Percentiles rank a stretch among this genome's conserved stretches.
Conservation (phyloP, 2,113 vertebrate genomes). For the Alouatta palliata region DNA sequence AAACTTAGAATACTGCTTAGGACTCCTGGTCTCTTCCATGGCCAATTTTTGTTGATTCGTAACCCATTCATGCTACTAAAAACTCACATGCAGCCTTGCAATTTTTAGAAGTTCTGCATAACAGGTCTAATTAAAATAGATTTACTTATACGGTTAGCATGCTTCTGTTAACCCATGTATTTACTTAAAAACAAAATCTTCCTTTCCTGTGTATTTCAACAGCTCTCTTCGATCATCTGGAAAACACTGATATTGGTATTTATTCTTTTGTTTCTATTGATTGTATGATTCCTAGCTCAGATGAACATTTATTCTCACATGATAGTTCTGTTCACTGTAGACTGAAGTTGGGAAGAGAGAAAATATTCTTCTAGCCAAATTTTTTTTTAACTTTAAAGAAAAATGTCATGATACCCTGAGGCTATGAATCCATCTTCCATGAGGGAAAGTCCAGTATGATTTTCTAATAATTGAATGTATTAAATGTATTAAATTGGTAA, state of each 20-base stretch:
- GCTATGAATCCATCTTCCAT: background rate
- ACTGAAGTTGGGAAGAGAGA: background rate
- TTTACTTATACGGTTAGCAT: background rate
- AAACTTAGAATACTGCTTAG: background rate
- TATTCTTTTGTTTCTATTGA: background rate
- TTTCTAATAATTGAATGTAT: constrained; percentile 26
- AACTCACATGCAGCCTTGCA: background rate
- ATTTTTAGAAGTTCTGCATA: background rate
- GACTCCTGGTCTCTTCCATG: background rate
- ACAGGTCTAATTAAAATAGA: background rate
- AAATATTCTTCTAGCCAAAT: background rate
- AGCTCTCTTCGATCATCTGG: background rate
- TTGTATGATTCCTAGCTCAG: background rate
- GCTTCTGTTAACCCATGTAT: background rate
- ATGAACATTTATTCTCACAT: background rate
- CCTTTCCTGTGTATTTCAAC: background rate
- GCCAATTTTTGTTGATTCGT: background rate
- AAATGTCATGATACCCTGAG: background rate
- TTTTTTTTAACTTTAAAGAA: constrained; percentile 21
- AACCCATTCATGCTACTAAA: background rate
- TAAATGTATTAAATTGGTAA: constrained; percentile 12
- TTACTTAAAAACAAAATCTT: background rate
- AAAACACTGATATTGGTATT: background rate
- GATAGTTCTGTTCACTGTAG: background rate
- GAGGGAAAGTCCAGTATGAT: background rate